phyloP scores from a whole-genome alignment of 2,888 invertebrate species.

The Drosophila melanosoma region DNA sequence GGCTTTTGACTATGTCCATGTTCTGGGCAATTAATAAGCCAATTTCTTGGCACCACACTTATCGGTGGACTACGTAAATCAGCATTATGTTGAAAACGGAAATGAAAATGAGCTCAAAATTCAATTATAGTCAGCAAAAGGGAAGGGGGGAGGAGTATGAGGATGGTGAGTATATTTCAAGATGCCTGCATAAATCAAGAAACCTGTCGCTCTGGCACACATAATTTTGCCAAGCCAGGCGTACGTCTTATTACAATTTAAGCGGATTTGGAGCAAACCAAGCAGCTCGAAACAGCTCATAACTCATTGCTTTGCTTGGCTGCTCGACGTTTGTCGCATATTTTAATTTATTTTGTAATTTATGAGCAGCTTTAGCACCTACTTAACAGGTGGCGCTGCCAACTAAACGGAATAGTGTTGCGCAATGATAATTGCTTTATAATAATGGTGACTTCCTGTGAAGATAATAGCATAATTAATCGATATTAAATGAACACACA shows the following conservation, averaged over 20 bases:
- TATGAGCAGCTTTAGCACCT: conserved; percentile 63
- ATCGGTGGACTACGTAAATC: conserved; percentile 70
- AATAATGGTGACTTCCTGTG: conserved; percentile 58
- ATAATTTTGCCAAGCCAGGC: conserved; percentile 65
- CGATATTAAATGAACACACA: conserved; percentile 76
- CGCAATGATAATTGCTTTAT: conserved; percentile 58
- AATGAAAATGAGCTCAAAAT: conserved; percentile 78
- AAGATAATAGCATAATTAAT: conserved; percentile 77
- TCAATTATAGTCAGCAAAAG: conserved; percentile 61
- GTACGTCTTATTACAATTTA: conserved; percentile 71
- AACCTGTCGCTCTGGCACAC: conserved; percentile 44
- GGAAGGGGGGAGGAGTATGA: background rate
- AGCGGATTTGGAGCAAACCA: conserved; percentile 64
- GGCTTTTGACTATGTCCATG: conserved; percentile 5
- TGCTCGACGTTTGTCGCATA: conserved; percentile 67
- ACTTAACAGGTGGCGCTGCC: conserved; percentile 36
- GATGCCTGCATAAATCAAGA: conserved; percentile 66
- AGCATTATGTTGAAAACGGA: conserved; percentile 69
- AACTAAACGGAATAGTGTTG: conserved; percentile 54
- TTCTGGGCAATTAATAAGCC: conserved; percentile 68
- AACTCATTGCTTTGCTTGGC: conserved; percentile 63
- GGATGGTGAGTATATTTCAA: conserved; percentile 29
- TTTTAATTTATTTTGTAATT: conserved; percentile 77
- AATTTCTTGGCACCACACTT: conserved; percentile 52
- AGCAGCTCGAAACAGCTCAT: conserved; percentile 48